Base-by-base conservation (phyloP, 2,797 vertebrate species). In the Echeneis naucrates region DNA sequence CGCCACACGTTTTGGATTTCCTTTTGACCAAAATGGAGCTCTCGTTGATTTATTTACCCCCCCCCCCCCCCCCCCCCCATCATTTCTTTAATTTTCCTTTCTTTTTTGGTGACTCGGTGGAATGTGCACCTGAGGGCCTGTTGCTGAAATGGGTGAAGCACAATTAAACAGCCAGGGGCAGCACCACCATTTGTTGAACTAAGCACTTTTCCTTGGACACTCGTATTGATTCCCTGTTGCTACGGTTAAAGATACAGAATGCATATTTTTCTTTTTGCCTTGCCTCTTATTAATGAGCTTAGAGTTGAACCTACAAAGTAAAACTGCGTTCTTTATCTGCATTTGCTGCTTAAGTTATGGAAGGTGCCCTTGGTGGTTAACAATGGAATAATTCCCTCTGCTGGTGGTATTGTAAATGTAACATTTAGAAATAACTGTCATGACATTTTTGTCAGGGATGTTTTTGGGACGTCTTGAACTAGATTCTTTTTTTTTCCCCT, bases 21-120 rank as follows among this genome's bases (percentile, higher is more conserved):
- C n/a, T 81, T 71, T 82, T 59, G 63, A 87, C 83, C 80, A 85
- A 89, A 91, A 57, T 83, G 4, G 79, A 77, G 67, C 68, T 87
- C 57, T 90, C 82, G 77, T 92, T 93, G 93, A 92, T 91, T 84
- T 93, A 73, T 57, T 94, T 92, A 91, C 85, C 93, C 73, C 54
- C 26, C n/a, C 10, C 17, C 42, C 66, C 30, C 73, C 54, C 26
- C n/a, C 10, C 17, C 42, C 66, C 30, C 6, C 30, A 30, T 30
- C 3, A 30, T 30, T 30, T 30, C 30, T 30, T 30, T 30, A 38
- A 8, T 35, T 69, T 62, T 21, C 23, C 4, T 35, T 67, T 51
- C 61, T 21, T 85, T 88, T 93, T 92, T 92, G 92, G 88, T 94
- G 80, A 82, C 84, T 91, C 87, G 86, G 88, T 89, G 87, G 91